Evolutionary conservation across 2,797 vertebrate species (phyloP), one percentile per base, ranked within the genome.

Genomic region (Chelon labrosus): DNA sequence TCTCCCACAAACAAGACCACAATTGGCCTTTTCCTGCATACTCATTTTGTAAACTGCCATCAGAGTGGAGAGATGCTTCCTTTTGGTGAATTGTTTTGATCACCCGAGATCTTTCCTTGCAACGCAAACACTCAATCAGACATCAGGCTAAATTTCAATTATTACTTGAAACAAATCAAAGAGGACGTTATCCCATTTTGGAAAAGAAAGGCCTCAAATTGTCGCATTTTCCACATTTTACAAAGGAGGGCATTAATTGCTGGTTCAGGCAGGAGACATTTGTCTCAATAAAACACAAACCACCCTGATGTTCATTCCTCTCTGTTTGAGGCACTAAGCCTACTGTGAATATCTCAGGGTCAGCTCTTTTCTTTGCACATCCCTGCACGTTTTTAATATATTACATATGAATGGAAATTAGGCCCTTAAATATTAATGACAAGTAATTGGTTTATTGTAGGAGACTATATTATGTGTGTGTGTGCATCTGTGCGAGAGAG

Each of bases 401-500:
- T 92, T 88, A 87, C 91, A 90, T 90, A 88, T 84, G 89, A 90
- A 92, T 92, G 91, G 90, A 94, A 93, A 94, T 93, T 82, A 94
- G 85, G 73, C 69, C 82, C 90, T 94, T 94, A 95, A 94, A 94
- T 95, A 95, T 95, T 94, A 94, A 95, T 93, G 89, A 86, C 75
- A 85, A 90, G 88, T 94, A 94, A 94, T 95, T 94, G 93, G 91
- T 95, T 95, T 94, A 94, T 94, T 93, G 93, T 93, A 85, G 84
- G 81, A 74, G 80, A 88, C 87, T 84, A 79, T 85, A 87, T 90
- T 89, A 80, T 82, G 73, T 75, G 77, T 76, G 82, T 12, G 42
- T 73, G 63, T 82, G 92, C 90, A 90, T 91, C 89, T 91, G 79
- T 83, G 91, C 9, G 73, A 80, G 74, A 73, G 81, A 72, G 83